These are phyloP conservation scores for Drosophila falleni DNA, from an alignment of 2,888 invertebrate genomes.

Conservation along the genomic window DNA sequence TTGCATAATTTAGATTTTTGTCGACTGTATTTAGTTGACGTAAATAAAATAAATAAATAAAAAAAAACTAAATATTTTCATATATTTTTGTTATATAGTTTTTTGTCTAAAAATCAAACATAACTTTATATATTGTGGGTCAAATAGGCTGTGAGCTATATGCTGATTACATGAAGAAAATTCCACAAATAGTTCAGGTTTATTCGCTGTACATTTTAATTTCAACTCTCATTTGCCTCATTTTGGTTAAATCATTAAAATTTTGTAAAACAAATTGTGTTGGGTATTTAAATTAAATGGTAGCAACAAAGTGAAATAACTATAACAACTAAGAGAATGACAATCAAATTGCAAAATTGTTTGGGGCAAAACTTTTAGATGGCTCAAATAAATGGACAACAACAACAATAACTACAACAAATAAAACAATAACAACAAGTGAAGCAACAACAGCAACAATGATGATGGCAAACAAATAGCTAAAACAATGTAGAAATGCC, in stretches of 20 bases:
- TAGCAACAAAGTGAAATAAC: conserved; percentile 11
- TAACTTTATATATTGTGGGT: too few species aligned
- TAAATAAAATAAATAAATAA: too few species aligned
- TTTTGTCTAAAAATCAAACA: too few species aligned
- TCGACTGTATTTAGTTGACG: too few species aligned
- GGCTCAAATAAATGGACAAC: conserved; percentile 39
- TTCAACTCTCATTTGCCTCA: conserved; percentile 20
- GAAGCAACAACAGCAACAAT: conserved; percentile 3
- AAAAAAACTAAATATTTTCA: too few species aligned
- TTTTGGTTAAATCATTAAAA: conserved; percentile 31
- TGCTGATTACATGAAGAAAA: too few species aligned
- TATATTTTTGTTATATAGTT: too few species aligned
- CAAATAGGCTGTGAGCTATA: too few species aligned
- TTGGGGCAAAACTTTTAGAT: conserved; percentile 60
- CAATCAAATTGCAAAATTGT: conserved; percentile 71
- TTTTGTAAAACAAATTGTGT: conserved; percentile 43
- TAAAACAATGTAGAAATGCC: conserved; percentile 57
- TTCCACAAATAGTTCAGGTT: too few species aligned
- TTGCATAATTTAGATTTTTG: too few species aligned
- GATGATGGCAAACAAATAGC: conserved; percentile 25
- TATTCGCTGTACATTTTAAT: background rate
- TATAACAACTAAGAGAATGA: conserved; percentile 31
- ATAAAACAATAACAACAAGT: background rate
- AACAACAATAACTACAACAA: conserved; percentile 21
- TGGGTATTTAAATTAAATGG: conserved; percentile 55